Percentiles rank a stretch among this genome's conserved stretches.
Evolutionary conservation across 1,140 invertebrate genomes (phyloP).

Genomic region (Ceratoteleas bidentatus): DNA sequence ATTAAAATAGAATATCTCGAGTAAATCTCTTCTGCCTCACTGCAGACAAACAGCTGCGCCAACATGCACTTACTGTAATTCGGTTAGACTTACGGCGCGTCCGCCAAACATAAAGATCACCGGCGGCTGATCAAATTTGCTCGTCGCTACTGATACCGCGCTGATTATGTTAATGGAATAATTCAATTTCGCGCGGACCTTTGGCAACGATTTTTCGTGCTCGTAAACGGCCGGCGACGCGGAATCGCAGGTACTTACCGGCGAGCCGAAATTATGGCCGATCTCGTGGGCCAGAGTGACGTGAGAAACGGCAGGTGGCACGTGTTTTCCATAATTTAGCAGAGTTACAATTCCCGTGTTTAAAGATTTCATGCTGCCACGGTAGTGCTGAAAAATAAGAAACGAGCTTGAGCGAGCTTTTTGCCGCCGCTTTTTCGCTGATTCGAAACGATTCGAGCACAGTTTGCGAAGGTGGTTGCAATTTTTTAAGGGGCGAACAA

Average conservation of each 20-base stretch:
- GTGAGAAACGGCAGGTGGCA: conserved; percentile 98
- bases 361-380: conserved; percentile 95
- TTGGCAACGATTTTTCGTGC: conserved; percentile 1
- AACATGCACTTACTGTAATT: conserved; percentile 67
- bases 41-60: conserved; percentile 58
- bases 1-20: conserved; percentile 56
- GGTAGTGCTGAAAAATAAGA: conserved; percentile 89
- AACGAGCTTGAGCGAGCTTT: conserved; percentile 13
- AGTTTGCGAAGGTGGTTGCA: no score
- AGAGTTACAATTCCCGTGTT: conserved; percentile 99
- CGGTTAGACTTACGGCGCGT: conserved; percentile 50
- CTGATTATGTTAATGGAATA: conserved; percentile 58
- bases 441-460: no score
- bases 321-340: conserved; percentile 99
- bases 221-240: neutral
- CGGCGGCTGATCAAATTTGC: conserved; percentile 56
- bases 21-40: conserved; percentile 49
- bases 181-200: conserved; percentile 37
- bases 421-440: neutral
- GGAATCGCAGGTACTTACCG: conserved; percentile 84
- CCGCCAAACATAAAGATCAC: conserved; percentile 63
- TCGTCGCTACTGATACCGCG: conserved; percentile 49
- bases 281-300: conserved; percentile 99
- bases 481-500: neutral
- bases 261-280: conserved; percentile 99